Evolutionary conservation across 2,888 invertebrate genomes (phyloP).

Genomic region (Myopa testacea): DNA sequence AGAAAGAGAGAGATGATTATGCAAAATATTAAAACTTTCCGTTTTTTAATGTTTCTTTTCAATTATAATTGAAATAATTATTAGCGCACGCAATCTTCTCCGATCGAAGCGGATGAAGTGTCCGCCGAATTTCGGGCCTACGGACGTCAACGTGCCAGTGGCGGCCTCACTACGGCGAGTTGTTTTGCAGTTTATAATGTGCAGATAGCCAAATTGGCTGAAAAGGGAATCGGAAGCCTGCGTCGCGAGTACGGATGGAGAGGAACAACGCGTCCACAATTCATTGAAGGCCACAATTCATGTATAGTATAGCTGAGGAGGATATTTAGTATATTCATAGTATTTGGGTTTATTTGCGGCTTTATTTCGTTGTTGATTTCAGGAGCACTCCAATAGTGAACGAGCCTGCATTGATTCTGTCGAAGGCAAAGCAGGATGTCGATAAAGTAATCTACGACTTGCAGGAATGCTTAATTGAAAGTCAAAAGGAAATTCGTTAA

Average conservation of each 20-base stretch:
- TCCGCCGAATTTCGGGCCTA: conserved; percentile 45
- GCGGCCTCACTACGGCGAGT: conserved; percentile 35
- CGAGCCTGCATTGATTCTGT: conserved; percentile 43
- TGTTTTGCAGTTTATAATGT: conserved; percentile 51
- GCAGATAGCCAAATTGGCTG: conserved; percentile 42
- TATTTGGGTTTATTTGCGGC: background rate
- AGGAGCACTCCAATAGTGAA: conserved; percentile 37
- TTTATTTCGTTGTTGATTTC: background rate
- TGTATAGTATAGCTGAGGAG: conserved; percentile 42
- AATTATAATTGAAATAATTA: no score
- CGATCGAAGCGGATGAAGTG: conserved; percentile 41
- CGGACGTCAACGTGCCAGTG: conserved; percentile 43
- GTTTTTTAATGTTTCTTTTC: no score
- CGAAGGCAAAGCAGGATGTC: conserved; percentile 43
- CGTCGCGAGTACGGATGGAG: conserved; percentile 31
- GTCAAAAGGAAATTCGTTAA: no score
- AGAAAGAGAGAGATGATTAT: no score
- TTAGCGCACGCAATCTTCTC: conserved; percentile 35
- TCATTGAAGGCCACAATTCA: conserved; percentile 37
- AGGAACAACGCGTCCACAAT: conserved; percentile 40
- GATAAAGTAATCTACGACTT: conserved; percentile 43
- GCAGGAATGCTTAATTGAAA: no score
- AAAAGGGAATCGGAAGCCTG: conserved; percentile 43
- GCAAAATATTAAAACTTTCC: no score
- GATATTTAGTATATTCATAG: background rate